A percentile compares a stretch with the other conserved stretches of the same genome.
phyloP scores from a whole-genome alignment of 1,140 invertebrate genomes.

The Oscheius sp. region DNA sequence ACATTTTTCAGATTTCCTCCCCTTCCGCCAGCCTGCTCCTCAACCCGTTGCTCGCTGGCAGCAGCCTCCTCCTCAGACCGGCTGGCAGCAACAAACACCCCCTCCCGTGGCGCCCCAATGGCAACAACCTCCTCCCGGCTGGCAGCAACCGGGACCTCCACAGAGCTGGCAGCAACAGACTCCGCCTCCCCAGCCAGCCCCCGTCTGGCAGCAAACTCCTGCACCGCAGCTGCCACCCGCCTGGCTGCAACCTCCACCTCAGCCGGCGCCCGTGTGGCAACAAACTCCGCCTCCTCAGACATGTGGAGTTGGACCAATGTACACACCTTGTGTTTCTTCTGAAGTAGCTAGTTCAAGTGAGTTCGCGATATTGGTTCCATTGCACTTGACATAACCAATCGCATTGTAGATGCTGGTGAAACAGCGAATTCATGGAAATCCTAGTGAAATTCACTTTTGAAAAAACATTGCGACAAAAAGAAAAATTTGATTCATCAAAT shows the following conservation, averaged over 20 bases:
- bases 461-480: no score
- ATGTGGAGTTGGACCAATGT: slow-evolving; percentile 29
- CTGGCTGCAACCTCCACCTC: background rate
- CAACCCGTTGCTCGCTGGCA: background rate
- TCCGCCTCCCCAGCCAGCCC: background rate
- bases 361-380: background rate
- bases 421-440: no score
- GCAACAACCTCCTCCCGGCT: background rate
- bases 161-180: background rate
- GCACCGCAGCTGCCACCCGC: background rate
- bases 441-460: no score
- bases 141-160: background rate
- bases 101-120: no score
- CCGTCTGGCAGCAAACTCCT: background rate
- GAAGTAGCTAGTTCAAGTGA: slow-evolving; percentile 26
- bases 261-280: background rate
- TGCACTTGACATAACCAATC: no score
- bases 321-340: slow-evolving; percentile 30
- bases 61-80: background rate
- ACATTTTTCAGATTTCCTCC: background rate
- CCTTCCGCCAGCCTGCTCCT: background rate
- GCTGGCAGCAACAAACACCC: background rate
- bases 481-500: no score
- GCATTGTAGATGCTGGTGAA: no score
- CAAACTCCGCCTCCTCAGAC: background rate